phyloP scores from a whole-genome alignment of 2,113 vertebrate genomes.

The Leptobrachium ailaonicum region DNA sequence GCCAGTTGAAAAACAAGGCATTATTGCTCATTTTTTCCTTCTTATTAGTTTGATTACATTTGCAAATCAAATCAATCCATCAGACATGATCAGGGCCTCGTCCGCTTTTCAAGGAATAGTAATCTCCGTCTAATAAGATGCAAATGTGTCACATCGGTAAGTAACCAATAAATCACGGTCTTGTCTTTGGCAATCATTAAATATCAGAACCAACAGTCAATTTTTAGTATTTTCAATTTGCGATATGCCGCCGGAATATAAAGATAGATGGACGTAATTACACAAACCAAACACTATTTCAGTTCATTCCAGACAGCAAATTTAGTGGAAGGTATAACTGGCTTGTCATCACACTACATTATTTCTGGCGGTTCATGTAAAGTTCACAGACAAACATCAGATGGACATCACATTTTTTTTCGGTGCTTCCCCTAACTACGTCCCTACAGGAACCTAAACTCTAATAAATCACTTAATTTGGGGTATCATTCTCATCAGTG shows the following conservation, averaged over 20 bases:
- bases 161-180: conserved; percentile 98
- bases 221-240: conserved; percentile 99
- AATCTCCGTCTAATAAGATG: conserved; percentile 99
- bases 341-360: conserved; percentile 97
- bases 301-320: conserved; percentile 96
- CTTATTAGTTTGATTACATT: conserved; percentile 99
- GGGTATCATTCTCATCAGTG: conserved; percentile 67
- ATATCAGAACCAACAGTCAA: conserved; percentile 98
- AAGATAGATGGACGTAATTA: conserved; percentile 99
- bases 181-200: conserved; percentile 98
- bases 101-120: conserved; percentile 95
- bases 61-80: conserved; percentile 99
- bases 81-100: conserved; percentile 90
- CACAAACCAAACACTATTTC: conserved; percentile 99
- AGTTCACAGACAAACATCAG: conserved; percentile 96
- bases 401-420: conserved; percentile 78
- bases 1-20: conserved; percentile 93
- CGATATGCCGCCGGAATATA: conserved; percentile 99
- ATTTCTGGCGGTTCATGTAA: conserved; percentile 98
- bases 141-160: conserved; percentile 96
- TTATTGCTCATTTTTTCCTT: conserved; percentile 96
- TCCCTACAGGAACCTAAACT: conserved; percentile 66
- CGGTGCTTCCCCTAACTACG: conserved; percentile 60
- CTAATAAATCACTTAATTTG: conserved; percentile 72
- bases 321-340: conserved; percentile 97